Conservation (phyloP, 2,113 vertebrate species). For the Cisticola juncidis region DNA sequence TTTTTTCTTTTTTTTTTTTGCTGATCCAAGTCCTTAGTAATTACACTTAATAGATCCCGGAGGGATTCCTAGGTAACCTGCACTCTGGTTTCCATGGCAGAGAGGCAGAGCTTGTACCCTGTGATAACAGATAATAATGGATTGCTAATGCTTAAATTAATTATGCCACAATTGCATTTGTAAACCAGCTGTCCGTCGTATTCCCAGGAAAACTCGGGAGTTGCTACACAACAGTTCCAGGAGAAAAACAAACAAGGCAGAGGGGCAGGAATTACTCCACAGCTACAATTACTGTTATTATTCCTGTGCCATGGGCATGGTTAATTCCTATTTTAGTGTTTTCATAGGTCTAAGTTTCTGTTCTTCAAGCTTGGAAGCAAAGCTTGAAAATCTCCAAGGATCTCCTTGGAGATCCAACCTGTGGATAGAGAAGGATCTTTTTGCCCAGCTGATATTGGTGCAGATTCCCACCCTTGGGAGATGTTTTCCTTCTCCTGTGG, state of each 20-base stretch:
- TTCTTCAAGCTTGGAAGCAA: neutral
- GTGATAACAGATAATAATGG: constrained; percentile 37
- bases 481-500: neutral
- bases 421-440: neutral
- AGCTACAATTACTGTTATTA: fast-evolving
- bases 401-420: neutral
- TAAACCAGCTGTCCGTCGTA: constrained; percentile 37
- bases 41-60: constrained; percentile 59
- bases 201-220: neutral
- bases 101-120: constrained; percentile 1
- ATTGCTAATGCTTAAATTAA: constrained; percentile 53
- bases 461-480: neutral
- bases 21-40: constrained; percentile 54
- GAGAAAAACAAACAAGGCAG: neutral
- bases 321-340: neutral
- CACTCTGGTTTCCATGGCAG: constrained; percentile 63
- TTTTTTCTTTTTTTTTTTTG: neutral
- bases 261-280: neutral
- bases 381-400: neutral
- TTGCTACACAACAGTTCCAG: constrained; percentile 8
- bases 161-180: constrained; percentile 20
- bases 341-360: neutral
- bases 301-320: neutral
- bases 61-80: constrained; percentile 61
- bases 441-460: fast-evolving